These are phyloP conservation scores for Parazoanthus atlanticus DNA, from an alignment of 92 coral and sea anemone species.

Conservation along the genomic window DNA sequence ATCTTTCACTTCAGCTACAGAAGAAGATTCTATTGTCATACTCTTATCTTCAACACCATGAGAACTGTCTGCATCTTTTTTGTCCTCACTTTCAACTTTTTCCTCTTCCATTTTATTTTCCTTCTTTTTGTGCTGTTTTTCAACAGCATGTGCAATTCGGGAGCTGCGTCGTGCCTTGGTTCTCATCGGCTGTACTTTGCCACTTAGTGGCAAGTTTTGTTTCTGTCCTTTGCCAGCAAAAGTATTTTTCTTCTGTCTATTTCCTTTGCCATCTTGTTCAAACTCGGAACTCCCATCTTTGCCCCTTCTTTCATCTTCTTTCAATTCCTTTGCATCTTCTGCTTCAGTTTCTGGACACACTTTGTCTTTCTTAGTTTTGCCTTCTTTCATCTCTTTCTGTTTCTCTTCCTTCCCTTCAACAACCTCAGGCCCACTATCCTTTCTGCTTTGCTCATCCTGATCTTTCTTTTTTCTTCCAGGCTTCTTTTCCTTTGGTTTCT, in stretches of 20 bases:
- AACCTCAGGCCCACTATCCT: not conserved
- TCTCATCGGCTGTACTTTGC: not conserved
- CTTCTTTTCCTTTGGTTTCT: constrained; percentile 39
- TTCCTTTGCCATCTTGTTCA: not conserved
- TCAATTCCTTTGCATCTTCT: not conserved
- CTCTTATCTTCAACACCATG: not conserved
- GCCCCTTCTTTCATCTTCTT: not conserved
- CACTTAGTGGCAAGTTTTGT: not conserved
- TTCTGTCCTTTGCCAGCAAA: not conserved
- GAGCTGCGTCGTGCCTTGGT: constrained; percentile 34
- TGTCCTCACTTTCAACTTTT: not conserved
- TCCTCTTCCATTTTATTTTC: constrained; percentile 29
- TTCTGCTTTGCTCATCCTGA: constrained; percentile 16
- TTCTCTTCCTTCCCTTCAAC: not conserved
- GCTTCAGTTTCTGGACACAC: not conserved
- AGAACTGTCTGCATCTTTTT: not conserved
- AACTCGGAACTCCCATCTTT: not conserved
- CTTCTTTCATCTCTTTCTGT: not conserved
- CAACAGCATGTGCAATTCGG: constrained; percentile 37
- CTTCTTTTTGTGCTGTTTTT: constrained; percentile 14
- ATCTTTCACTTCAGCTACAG: not conserved
- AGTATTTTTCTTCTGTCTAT: not conserved
- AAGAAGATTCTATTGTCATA: not conserved
- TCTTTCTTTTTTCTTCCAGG: constrained; percentile 44
- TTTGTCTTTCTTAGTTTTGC: not conserved